phyloP scores from a whole-genome alignment of 1,140 invertebrate species.

The Watersipora subatra region DNA sequence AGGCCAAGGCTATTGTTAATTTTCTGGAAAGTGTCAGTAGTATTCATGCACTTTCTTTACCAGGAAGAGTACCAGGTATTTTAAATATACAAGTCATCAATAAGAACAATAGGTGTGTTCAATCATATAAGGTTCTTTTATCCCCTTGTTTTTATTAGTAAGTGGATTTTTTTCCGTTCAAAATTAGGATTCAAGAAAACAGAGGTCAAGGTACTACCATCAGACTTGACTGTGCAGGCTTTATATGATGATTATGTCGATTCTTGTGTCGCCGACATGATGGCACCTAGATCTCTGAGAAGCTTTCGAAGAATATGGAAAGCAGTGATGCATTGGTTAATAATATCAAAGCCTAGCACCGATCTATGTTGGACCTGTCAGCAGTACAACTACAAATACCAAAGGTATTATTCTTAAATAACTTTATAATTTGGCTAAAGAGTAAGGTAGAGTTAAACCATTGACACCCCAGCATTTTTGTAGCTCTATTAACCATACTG shows the following conservation, averaged over 20 bases:
- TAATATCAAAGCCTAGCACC: neutral
- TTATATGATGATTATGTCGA: slow-evolving; percentile 4
- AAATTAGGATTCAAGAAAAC: slow-evolving; percentile 13
- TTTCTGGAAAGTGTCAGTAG: slow-evolving; percentile 14
- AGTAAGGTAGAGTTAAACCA: too few species aligned
- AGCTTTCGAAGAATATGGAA: slow-evolving; percentile 3
- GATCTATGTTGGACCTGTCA: slow-evolving; percentile 8
- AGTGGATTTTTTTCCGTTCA: too few species aligned
- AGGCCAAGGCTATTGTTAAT: slow-evolving; percentile 9
- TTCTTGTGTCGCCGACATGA: neutral
- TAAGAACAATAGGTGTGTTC: too few species aligned
- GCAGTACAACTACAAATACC: slow-evolving; percentile 3
- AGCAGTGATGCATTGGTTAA: neutral
- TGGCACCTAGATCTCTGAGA: neutral
- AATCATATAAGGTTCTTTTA: too few species aligned
- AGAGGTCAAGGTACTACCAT: slow-evolving; percentile 13
- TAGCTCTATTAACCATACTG: neutral
- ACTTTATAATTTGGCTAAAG: too few species aligned
- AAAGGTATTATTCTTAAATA: too few species aligned
- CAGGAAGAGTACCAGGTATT: slow-evolving; percentile 15
- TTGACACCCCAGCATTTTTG: too few species aligned
- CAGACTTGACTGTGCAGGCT: slow-evolving; percentile 1
- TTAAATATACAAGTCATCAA: too few species aligned
- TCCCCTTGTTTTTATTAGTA: too few species aligned
- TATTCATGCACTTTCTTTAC: slow-evolving; percentile 14